Base-by-base conservation (phyloP, 1,140 invertebrate genomes). In the Anastrepha obliqua region DNA sequence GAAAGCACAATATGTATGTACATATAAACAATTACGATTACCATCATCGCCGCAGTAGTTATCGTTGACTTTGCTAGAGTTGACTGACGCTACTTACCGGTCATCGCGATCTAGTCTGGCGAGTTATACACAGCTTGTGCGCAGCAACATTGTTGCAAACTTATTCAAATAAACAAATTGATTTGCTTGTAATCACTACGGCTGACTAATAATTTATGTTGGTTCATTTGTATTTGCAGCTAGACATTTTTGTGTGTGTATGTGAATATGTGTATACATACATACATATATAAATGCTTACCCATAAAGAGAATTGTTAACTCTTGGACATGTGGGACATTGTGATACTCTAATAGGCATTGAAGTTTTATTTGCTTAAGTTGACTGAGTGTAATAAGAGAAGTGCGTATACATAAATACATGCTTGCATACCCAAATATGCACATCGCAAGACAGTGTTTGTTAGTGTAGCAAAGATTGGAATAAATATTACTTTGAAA, bases 21-120 rank as follows among this genome's bases (percentile, higher is more conserved):
- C 74, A 55, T 81, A 67, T 67, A 81, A 81, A 81, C 74, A 81
- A 58, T 81, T 81, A 55, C 74, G 44, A 81, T 81, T 81, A 81
- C 55, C 51, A 9, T 4, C 13, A 3, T 1, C n/a, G 15, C n/a
- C 13, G 60, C 60, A 9, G 74, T 81, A 3, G 17, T 4, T 51
- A 42, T 29, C 6, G 74, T 20, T n/a, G 74, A 58, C 51, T 13
- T 81, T 29, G n/a, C 8, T 62, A 17, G 51, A 55, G 51, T 11
- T 81, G 47, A 42, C 70, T 74, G 74, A 11, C 74, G 9, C n/a
- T 81, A 47, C n/a, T 51, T 29, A 55, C 44, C 74, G 47, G 74
- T 81, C 74, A 81, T 47, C 51, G 47, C 47, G 74, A 81, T 81
- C 51, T 44, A n/a, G 67, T 42, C 67, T 44, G 67, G 44, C 15